These are phyloP conservation scores for Leptobrachium ailaonicum DNA, from an alignment of 2,113 vertebrate genomes.

Conservation along the genomic window DNA sequence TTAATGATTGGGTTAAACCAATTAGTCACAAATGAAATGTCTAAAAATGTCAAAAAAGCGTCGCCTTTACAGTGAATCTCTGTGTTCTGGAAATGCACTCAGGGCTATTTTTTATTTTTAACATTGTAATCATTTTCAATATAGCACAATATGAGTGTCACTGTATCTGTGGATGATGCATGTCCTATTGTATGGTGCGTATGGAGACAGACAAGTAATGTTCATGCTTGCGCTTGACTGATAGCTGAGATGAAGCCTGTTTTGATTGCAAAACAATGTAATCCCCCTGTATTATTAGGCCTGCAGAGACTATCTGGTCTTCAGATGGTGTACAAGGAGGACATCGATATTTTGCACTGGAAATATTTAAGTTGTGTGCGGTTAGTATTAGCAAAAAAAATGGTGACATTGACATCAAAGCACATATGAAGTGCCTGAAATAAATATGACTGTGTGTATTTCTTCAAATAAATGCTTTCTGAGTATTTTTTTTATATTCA, in stretches of 20 bases:
- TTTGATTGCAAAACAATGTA: no score
- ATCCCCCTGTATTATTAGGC: no score
- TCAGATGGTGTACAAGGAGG: no score
- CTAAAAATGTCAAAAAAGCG: neutral
- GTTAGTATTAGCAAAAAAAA: no score
- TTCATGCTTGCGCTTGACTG: neutral
- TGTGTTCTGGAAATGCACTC: neutral
- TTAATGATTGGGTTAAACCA: neutral
- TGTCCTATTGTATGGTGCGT: neutral
- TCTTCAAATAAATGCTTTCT: no score
- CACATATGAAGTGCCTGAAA: no score
- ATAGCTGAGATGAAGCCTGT: neutral
- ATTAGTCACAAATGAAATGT: neutral
- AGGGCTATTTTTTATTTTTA: constrained; percentile 4
- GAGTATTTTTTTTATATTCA: no score
- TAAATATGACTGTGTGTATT: no score
- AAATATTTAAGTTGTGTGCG: no score
- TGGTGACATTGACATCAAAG: no score
- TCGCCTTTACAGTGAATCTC: neutral
- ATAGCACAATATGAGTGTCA: neutral
- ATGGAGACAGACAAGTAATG: neutral
- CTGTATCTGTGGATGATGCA: neutral
- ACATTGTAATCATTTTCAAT: neutral
- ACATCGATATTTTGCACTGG: no score
- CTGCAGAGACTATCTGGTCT: no score